Base-by-base conservation (phyloP, 37 sponge, comb jelly and placozoan species). In the Ephydatia muelleri region DNA sequence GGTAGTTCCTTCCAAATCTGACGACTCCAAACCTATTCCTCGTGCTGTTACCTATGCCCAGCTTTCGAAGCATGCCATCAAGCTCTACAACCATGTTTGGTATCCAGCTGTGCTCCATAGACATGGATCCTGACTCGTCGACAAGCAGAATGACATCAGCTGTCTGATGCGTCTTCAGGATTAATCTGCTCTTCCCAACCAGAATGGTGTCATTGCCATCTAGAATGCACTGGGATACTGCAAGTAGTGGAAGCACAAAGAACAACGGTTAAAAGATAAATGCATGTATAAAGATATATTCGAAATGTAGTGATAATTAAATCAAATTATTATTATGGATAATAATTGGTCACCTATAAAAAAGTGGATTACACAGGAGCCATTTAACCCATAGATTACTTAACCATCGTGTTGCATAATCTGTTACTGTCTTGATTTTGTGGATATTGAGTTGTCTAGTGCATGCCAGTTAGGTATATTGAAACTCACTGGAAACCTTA, bases 101-200 rank as follows among this genome's bases (percentile, higher is more conserved):
- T 3, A 96, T 85, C 94, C 94, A 96, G 25, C 35, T 65, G 68
- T 93, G 94, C 66, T 96, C 94, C 65, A 57, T 73, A 0, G n/a
- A 38, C 97, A 96, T 96, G 27, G 97, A 93, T 21, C 92, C 82
- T 0, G 94, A 93, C 77, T 96, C 97, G 80, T 96, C 97, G 2
- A 96, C 90, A 2, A 96, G 31, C 29, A 96, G 72, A 13, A 93
- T 67, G 0, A 96, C 32, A 36, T 93, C 92, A 64, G 88, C 97
- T 40, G 79, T 75, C 2, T 22, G 43, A 39, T 26, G 48, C 2
- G 77, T 21, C 27, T 31, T 31, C 28, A 80, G 34, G 2, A 90
- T 66, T 0, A 65, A 6, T 3, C 43, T 67, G 13, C 0, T 37
- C 19, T 75, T 67, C 32, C 86, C 90, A 23, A 81, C 77, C 8